Conservation (phyloP, 2,113 vertebrate species). For the Passer domesticus region DNA sequence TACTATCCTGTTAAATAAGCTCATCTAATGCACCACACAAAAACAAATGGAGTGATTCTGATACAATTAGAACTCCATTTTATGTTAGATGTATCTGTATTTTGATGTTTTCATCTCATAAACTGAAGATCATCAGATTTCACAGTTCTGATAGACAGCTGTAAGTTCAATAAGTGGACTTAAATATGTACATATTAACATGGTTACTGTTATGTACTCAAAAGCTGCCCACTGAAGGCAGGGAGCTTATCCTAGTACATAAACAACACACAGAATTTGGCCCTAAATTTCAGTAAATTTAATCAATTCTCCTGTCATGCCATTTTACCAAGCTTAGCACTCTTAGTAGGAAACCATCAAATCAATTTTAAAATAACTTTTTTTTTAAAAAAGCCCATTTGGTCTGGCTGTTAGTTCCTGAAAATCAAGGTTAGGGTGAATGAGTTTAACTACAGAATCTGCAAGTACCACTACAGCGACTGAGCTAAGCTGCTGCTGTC, state of each 20-base stretch:
- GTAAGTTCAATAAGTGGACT: neutral
- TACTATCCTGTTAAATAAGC: neutral
- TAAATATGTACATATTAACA: neutral
- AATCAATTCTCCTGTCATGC: neutral
- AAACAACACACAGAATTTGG: neutral
- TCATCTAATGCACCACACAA: neutral
- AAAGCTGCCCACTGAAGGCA: neutral
- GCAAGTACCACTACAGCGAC: neutral
- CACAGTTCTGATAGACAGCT: neutral
- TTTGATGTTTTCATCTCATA: neutral
- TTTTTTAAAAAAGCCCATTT: neutral
- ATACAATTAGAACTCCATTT: neutral
- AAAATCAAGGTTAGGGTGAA: neutral
- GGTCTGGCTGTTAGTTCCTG: conserved; percentile 11
- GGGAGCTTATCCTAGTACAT: neutral
- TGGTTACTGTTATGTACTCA: neutral
- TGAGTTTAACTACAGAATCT: neutral
- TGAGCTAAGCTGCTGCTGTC: neutral
- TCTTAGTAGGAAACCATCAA: neutral
- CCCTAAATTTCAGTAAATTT: neutral
- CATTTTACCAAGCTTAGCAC: neutral
- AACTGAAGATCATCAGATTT: neutral
- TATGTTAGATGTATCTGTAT: neutral
- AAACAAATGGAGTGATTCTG: neutral
- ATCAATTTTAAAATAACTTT: conserved; percentile 6